Base-by-base conservation (phyloP, 2,888 invertebrate species). In the Archips xylosteana region DNA sequence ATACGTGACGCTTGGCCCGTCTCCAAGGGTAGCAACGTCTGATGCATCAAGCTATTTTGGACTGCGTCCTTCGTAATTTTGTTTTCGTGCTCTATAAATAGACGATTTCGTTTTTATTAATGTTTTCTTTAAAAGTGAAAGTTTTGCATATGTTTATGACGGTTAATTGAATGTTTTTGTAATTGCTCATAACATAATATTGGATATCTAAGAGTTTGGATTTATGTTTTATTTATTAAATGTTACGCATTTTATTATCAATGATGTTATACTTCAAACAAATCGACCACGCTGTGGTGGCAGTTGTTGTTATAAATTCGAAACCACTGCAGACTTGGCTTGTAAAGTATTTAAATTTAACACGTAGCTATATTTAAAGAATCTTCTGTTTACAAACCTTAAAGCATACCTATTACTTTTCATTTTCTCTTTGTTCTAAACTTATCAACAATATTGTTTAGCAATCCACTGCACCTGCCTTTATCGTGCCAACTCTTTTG, bases 11-110 rank as follows among this genome's bases (percentile, higher is more conserved):
- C 70, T 87, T 90, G 90, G 92, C 89, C 70, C 75, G 65, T 63
- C 63, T 87, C 92, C 92, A 92, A 79, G 78, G 74, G 78, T 81
- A 85, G 85, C 84, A 83, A 86, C 87, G 87, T 87, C 87, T 83
- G 89, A 88, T 90, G 89, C 90, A 89, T 88, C 87, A 83, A 82
- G 82, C 85, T 91, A 91, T 92, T 92, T 89, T 84, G 78, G 88
- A 85, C 81, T 71, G 81, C 85, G 91, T 89, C 91, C 91, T 91
- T 90, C 89, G 82, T 81, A 81, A 82, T 89, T 89, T 88, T 88
- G 85, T 89, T 88, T 86, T 87, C 82, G 78, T 80, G 77, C 61
- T 85, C 83, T 89, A 89, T 89, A 87, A 88, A 84, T 86, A 84
- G 75, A 76, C 75, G 74, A 76, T 77, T 74, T 72, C 39, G 76